Base-by-base conservation (phyloP, 2,888 invertebrate species). In the Tridacna gigas region DNA sequence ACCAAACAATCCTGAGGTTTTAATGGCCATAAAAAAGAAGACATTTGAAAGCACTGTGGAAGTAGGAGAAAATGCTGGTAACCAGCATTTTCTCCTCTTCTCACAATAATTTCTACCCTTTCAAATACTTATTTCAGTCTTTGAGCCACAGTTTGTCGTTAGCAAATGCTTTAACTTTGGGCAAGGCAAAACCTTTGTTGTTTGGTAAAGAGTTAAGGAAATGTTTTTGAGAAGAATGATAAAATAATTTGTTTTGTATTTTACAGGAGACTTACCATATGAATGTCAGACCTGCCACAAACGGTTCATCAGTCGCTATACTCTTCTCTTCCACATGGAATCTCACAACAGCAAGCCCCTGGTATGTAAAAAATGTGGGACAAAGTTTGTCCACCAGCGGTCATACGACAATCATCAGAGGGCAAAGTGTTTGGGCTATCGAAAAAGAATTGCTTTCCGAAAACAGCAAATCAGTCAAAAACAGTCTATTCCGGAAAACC, bases 381-480 rank as follows among this genome's bases (percentile, higher is more conserved):
- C 88, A 1, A 88, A 88, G 77, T 88, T 88, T 75, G 83, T 88
- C 9, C 88, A 88, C 51, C 83, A 88, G 74, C 80, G 80, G 25
- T 88, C 88, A 3, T 88, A 88, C 74, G 83, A 86, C 51, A 80
- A 84, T n/a, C 88, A 88, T 26, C 79, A 83, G 74, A 74, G 80
- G 25, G 88, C 88, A 7, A 67, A 77, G 77, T 88, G 88, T 65
- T 47, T 88, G 61, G 88, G 88, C 11, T 82, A 76, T 28, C 80
- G 88, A 15, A 88, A 86, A 73, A 65, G 88, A 25, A 77, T 86
- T n/a, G 86, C 86, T 4, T 82, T 77, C 13, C 69, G 86, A 28
- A 86, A 86, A 67, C 79, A 73, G 9, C 73, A 71, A 18, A 22
- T 80, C 11, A 71, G 65, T 9, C 22, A 47, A 28, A 28, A 77